Evolutionary conservation across 2,113 vertebrate genomes (phyloP), one percentile per base, ranked within the genome.

Genomic region (Tetrao urogallus): DNA sequence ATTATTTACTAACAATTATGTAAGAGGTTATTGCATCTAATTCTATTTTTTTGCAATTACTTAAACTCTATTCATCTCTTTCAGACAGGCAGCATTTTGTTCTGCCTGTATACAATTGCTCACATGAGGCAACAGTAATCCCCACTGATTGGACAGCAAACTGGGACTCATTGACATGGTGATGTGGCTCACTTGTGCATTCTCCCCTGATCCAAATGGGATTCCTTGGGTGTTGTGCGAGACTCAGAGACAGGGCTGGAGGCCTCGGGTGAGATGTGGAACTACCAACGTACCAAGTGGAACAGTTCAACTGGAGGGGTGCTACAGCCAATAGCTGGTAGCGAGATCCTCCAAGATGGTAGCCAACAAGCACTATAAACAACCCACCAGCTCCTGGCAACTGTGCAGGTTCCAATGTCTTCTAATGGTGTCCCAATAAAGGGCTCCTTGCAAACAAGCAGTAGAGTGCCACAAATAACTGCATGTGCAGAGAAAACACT

Each of bases 1-100:
- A 88, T 96, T 72, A 94, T 94, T 97, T 92, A 95, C 88, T 40
- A 57, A 74, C 90, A 48, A 34, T 96, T 93, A 95, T 78, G 76
- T 86, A 93, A 94, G 89, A 13, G 77, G 56, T 52, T 91, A 89
- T 83, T 94, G 85, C 82, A 63, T 82, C 73, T 43, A 66, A 73
- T 94, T 94, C 90, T 95, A 89, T 25, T 52, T 96, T 96, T 93
- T 78, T 93, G 56, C 52, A 81, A 56, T 83, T 91, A 65, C 74
- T 74, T 91, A 65, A 43, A 36, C 50, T 72, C 43, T 91, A 60
- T 27, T 71, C 65, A 32, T 64, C 56, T 66, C 67, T 93, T 79
- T 80, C n/a, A 22, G 36, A 25, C 67, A 50, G 34, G 36, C 36
- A 63, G 61, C 47, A 50, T 50, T 27, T 70, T 71, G 11, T 15